A percentile compares a stretch with the other conserved stretches of the same genome.
These are phyloP conservation scores for Emydoidea blandingii DNA, from an alignment of 2,797 vertebrate genomes.

Conservation along the genomic window DNA sequence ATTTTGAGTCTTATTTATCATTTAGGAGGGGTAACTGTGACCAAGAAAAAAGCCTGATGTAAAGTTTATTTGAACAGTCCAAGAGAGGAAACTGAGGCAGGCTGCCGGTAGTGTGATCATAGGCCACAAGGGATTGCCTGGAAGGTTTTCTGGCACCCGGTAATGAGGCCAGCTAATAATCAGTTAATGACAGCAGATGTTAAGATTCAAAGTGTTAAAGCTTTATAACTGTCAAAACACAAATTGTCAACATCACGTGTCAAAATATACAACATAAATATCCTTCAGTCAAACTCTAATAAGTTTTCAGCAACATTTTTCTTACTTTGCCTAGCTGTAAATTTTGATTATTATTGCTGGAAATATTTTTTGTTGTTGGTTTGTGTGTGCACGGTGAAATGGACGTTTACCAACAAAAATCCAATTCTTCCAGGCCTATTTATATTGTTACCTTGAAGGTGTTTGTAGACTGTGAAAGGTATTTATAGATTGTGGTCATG, in stretches of 20 bases:
- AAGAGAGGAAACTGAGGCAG: no score
- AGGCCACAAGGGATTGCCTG: no score
- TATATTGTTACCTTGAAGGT: conserved; percentile 67
- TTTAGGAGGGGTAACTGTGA: no score
- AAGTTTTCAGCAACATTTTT: not conserved
- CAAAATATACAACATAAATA: not conserved
- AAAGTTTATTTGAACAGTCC: no score
- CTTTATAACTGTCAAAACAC: not conserved
- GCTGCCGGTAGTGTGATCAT: no score
- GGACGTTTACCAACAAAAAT: not conserved
- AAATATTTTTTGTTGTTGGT: not conserved
- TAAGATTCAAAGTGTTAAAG: not conserved
- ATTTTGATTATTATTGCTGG: not conserved
- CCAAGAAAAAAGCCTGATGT: no score
- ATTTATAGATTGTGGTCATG: conserved; percentile 66
- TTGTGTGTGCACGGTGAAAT: not conserved
- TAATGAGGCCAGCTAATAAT: not conserved
- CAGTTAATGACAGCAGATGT: not conserved
- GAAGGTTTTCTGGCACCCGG: not conserved
- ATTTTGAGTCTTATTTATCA: no score
- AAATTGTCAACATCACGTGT: not conserved
- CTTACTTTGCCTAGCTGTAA: not conserved
- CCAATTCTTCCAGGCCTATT: not conserved
- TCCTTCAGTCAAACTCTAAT: not conserved
- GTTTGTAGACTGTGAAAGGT: conserved; percentile 62